Evolutionary conservation across 2,888 invertebrate genomes (phyloP).

Genomic region (Mesorhabditis sp.): DNA sequence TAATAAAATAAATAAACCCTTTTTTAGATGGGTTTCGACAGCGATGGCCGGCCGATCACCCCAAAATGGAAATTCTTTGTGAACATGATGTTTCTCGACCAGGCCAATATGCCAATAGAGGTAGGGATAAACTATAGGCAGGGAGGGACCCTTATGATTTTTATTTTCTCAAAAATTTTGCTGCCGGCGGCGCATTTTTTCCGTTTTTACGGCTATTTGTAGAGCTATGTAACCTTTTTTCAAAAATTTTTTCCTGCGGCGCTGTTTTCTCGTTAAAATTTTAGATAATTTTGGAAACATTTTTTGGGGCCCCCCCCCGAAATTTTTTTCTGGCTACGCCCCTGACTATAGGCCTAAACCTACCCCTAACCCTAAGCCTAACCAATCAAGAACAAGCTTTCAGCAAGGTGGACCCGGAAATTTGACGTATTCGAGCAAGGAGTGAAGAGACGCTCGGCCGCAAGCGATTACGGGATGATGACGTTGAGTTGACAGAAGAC

Average conservation of each 20-base stretch:
- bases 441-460: neutral
- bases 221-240: no score
- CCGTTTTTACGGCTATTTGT: no score
- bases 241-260: no score
- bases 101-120: constrained; percentile 2
- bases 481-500: neutral
- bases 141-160: no score
- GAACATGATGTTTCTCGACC: neutral
- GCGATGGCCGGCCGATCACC: constrained; percentile 5
- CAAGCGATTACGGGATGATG: neutral
- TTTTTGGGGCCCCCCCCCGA: no score
- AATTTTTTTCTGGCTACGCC: no score
- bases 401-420: neutral
- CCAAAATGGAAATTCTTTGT: neutral
- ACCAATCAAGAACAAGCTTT: neutral
- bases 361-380: no score
- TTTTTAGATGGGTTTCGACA: neutral
- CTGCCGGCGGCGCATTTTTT: no score
- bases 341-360: no score
- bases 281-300: no score
- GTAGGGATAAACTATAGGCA: neutral
- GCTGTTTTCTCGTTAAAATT: no score
- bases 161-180: no score
- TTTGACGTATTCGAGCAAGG: neutral
- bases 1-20: neutral